phyloP scores from a whole-genome alignment of 2,113 vertebrate genomes.

The Mus spicilegus region DNA sequence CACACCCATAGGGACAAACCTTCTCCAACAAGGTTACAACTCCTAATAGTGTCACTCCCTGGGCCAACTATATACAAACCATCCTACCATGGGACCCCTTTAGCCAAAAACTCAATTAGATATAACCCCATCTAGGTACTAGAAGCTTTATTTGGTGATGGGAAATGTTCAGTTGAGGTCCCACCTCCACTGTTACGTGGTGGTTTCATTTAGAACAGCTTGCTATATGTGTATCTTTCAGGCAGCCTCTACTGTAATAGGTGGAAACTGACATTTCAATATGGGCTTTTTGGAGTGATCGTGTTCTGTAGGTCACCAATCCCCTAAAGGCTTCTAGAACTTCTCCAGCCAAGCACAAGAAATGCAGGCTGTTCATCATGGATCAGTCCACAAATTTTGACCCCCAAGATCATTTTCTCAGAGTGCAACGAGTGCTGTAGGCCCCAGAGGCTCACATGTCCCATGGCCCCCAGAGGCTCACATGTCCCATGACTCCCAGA shows the following conservation, averaged over 20 bases:
- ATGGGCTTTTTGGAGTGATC: neutral
- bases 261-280: neutral
- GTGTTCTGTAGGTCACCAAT: neutral
- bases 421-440: neutral
- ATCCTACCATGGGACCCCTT: neutral
- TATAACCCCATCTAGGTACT: neutral
- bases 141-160: neutral
- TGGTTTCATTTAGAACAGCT: neutral
- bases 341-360: neutral
- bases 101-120: neutral
- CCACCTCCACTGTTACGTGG: neutral
- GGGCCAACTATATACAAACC: too few species aligned
- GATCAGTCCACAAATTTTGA: neutral
- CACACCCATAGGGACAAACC: too few species aligned
- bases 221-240: neutral
- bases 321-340: neutral
- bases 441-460: neutral
- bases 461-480: too few species aligned
- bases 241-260: neutral
- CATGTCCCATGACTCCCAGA: too few species aligned
- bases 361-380: neutral
- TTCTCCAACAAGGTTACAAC: too few species aligned
- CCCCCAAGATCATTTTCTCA: slow-evolving; percentile 9
- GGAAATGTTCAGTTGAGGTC: neutral
- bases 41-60: too few species aligned